Conservation (phyloP, 2,888 invertebrate genomes). For the Cenopis cana region DNA sequence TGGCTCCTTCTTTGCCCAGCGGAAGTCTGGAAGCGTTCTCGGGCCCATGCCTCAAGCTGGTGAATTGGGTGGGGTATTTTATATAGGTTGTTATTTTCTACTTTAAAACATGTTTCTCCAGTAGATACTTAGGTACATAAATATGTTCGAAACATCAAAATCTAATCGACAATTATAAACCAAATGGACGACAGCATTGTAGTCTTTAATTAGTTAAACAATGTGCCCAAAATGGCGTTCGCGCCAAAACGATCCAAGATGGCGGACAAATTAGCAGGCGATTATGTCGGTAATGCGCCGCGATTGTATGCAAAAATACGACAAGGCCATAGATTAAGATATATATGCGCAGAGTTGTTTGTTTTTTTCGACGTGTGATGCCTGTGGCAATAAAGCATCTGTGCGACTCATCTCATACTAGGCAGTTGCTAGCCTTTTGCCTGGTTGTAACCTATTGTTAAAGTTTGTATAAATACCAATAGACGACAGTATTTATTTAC, state of each 20-base stretch:
- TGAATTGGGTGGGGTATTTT: too few relatives aligned
- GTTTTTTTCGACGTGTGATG: background rate
- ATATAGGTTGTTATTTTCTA: too few relatives aligned
- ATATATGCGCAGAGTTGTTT: background rate
- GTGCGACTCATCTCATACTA: background rate
- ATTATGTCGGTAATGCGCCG: slow-evolving; percentile 38
- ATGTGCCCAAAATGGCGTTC: slow-evolving; percentile 35
- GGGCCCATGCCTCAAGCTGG: too few relatives aligned
- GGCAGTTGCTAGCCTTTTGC: too few relatives aligned
- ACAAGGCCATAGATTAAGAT: slow-evolving; percentile 2
- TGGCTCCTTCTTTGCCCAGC: too few relatives aligned
- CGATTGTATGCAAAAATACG: slow-evolving; percentile 40
- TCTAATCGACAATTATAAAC: slow-evolving; percentile 19
- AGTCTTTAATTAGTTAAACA: slow-evolving; percentile 41
- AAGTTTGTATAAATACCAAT: too few relatives aligned
- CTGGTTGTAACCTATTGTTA: too few relatives aligned
- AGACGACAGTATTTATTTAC: too few relatives aligned
- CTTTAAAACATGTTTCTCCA: too few relatives aligned
- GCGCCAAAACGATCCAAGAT: slow-evolving; percentile 37
- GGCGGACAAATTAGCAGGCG: slow-evolving; percentile 41
- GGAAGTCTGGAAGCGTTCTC: too few relatives aligned
- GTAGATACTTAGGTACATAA: too few relatives aligned
- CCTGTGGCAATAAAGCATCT: background rate
- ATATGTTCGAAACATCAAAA: background rate
- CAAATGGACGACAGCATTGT: slow-evolving; percentile 20